Conservation (phyloP, 2,113 vertebrate species). For the Micronycteris hirsuta region DNA sequence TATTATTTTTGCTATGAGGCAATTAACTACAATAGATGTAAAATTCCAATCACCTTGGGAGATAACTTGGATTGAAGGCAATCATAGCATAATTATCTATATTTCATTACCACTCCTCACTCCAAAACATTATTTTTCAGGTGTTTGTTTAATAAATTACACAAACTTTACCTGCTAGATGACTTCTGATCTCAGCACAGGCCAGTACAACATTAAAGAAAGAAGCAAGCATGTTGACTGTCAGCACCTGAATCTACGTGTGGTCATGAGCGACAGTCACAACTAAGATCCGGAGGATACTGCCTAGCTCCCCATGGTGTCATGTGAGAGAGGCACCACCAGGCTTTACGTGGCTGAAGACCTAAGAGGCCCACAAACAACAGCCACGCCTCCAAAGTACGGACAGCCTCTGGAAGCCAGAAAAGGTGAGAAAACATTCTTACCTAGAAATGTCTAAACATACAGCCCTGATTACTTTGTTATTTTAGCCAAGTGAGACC, state of each 20-base stretch:
- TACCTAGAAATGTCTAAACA: neutral
- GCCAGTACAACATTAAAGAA: neutral
- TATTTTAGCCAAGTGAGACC: neutral
- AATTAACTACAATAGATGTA: neutral
- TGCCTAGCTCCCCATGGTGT: neutral
- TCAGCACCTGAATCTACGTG: neutral
- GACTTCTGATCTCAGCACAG: neutral
- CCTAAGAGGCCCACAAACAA: neutral
- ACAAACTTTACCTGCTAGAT: neutral
- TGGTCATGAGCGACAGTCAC: neutral
- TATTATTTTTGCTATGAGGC: neutral
- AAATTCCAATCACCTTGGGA: neutral
- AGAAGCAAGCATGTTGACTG: neutral
- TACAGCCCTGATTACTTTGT: neutral
- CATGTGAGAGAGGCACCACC: neutral
- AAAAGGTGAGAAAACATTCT: neutral
- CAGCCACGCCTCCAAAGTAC: neutral
- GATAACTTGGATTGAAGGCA: neutral
- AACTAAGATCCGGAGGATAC: neutral
- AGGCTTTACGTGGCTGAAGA: neutral
- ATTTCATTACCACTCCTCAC: neutral
- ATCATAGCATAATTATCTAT: neutral
- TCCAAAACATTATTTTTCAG: neutral
- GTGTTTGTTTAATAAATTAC: neutral
- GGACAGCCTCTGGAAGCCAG: neutral